Evolutionary conservation across 2,797 vertebrate species (phyloP).

Genomic region (Microctenopoma stevenorrisi): DNA sequence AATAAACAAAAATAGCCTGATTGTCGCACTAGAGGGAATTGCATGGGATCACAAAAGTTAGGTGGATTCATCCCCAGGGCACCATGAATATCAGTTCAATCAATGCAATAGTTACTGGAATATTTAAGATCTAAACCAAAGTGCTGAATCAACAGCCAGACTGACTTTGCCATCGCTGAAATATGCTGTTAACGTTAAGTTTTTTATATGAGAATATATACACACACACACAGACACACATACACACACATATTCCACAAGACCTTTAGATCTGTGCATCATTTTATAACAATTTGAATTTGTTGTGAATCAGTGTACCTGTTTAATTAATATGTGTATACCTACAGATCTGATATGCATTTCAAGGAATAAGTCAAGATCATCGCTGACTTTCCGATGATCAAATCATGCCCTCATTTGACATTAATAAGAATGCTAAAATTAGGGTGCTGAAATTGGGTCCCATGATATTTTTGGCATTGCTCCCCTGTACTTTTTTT

Average conservation of each 20-base stretch:
- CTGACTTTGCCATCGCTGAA: neutral
- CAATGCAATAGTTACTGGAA: too few species aligned
- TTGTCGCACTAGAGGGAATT: too few species aligned
- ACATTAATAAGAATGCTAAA: conserved; percentile 47
- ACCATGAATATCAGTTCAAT: neutral
- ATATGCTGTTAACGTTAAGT: too few species aligned
- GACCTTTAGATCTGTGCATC: neutral
- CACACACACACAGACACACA: too few species aligned
- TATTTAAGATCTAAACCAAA: neutral
- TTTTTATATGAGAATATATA: too few species aligned
- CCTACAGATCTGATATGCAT: conserved; percentile 21
- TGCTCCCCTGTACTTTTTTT: conserved; percentile 47
- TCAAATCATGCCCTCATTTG: conserved; percentile 39
- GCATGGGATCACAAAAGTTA: too few species aligned
- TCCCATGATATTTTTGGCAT: conserved; percentile 57
- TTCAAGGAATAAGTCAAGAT: conserved; percentile 34
- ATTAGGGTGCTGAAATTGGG: conserved; percentile 43
- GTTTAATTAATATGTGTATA: neutral
- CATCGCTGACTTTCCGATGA: conserved; percentile 27
- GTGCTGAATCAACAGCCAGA: fast-evolving
- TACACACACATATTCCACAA: too few species aligned
- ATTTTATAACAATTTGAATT: conserved; percentile 2
- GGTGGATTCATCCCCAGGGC: neutral
- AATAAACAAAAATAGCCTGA: too few species aligned
- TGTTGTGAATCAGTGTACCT: neutral